Base-by-base conservation (phyloP, 2,797 vertebrate species). In the Ambastaia sidthimunki region DNA sequence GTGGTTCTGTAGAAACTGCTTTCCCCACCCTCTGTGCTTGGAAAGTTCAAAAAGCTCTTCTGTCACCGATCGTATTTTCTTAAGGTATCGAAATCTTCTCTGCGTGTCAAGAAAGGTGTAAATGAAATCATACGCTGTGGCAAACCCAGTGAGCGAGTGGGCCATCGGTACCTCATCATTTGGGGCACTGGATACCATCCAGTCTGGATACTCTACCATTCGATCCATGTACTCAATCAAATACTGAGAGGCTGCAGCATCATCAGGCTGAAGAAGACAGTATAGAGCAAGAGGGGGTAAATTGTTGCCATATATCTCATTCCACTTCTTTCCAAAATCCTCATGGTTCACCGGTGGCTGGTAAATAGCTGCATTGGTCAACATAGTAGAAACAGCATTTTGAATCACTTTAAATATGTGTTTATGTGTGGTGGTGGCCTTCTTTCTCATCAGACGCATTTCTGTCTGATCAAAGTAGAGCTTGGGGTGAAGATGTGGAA, bases 301-400 rank as follows among this genome's bases (percentile, higher is more conserved):
- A 87, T 96, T 96, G 89, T 96, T 96, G 21, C 95, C 95, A 52
- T 96, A 96, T 81, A 96, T 94, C 88, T 96, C 95, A 81, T 96
- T 96, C 95, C 95, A 96, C 88, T 95, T 96, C 28, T 94, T 92
- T n/a, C 93, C 87, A 88, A 96, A 96, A 86, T 95, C 94, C 81
- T 84, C 85, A 0, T 96, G 93, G 87, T 92, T 95, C 78, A 89
- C 90, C 69, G 95, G 95, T 87, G 95, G 95, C 88, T 96, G 92
- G 89, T 95, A 96, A 81, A 93, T 89, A 1, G 91, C 85, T 0
- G 94, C 90, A 75, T 90, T 95, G 80, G 94, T 93, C 0, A 96
- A 10, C 37, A 96, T 96, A 47, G 84, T 85, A 3, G 48, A 90
- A 76, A 95, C 95, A 0, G 93, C 95, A 59, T 85, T 93, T 80